Percentiles rank a stretch among this genome's conserved stretches.
These are phyloP conservation scores for Coryphaenoides rupestris DNA, from an alignment of 2,113 vertebrate genomes.

Conservation along the genomic window DNA sequence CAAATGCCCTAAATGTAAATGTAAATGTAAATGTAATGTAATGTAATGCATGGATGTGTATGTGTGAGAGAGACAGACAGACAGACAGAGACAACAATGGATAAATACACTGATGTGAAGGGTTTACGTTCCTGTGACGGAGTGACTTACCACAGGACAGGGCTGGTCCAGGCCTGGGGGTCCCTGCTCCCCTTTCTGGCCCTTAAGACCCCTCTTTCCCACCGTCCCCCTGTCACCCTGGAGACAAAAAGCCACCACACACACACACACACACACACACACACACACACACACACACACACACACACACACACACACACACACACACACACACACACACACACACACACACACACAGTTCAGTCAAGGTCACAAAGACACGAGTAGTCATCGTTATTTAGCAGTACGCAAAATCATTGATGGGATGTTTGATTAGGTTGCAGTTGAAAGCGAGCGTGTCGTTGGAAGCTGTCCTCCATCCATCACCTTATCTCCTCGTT, in stretches of 20 bases:
- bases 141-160: slow-evolving; percentile 88
- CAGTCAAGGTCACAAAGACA: slow-evolving; percentile 3
- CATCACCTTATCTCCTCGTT: slow-evolving; percentile 89
- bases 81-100: too few relatives aligned
- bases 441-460: background rate
- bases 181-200: slow-evolving; percentile 93
- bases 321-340: too few relatives aligned
- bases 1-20: too few relatives aligned
- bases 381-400: background rate
- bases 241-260: background rate
- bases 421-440: background rate
- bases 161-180: slow-evolving; percentile 94
- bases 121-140: background rate
- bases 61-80: background rate
- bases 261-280: too few relatives aligned
- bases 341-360: background rate
- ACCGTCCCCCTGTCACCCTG: slow-evolving; percentile 88
- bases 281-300: too few relatives aligned
- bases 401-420: too few relatives aligned
- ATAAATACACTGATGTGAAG: background rate
- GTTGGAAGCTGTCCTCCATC: background rate
- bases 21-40: too few relatives aligned
- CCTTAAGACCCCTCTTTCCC: slow-evolving; percentile 90
- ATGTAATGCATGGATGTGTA: background rate
- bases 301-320: too few relatives aligned